Evolutionary conservation across 1,140 invertebrate genomes (phyloP), one percentile per base, ranked within the genome.

Genomic region (Achroia grisella): DNA sequence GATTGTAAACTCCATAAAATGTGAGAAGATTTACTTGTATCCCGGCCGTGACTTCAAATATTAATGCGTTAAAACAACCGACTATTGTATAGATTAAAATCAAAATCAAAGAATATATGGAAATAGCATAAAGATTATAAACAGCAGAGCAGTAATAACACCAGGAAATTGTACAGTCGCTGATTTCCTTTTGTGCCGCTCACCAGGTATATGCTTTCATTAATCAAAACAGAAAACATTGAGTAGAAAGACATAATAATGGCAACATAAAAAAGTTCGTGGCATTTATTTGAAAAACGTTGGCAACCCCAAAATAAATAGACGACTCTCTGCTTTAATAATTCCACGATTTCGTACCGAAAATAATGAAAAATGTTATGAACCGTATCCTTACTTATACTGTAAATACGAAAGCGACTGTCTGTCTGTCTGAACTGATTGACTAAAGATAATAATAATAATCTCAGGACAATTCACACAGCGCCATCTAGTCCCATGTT

Each of bases 171-270:
- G 35, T 15, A 37, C 4, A 37, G 35, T 17, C 35, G 35, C 17
- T 37, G 35, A 37, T 37, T 37, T 37, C 35, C 35, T 37, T 37
- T 37, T 37, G 35, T 37, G 17, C 35, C 17, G 2, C 17, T 6
- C 8, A 9, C 17, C 35, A 17, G 35, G 35, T 37, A 15, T 37
- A 37, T 14, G 10, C 35, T 37, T 37, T 37, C 35, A 37, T 37
- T 37, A 37, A 37, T 37, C 35, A 37, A 37, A 36, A 14, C 13
- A 12, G 34, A 14, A 36, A 36, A 37, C 13, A 15, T 37, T 37
- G 35, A 23, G 17, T 1, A 17, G 35, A 14, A 13, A 36, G 17
- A 37, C 17, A 10, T 37, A 37, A 37, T 37, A 37, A 37, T 37
- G 13, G 13, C 4, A 37, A 37, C 12, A 35, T 15, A 37, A 37